Evolutionary conservation across 2,797 vertebrate genomes (phyloP), one percentile per base, ranked within the genome.

Genomic region (Enteromius anoplus): DNA sequence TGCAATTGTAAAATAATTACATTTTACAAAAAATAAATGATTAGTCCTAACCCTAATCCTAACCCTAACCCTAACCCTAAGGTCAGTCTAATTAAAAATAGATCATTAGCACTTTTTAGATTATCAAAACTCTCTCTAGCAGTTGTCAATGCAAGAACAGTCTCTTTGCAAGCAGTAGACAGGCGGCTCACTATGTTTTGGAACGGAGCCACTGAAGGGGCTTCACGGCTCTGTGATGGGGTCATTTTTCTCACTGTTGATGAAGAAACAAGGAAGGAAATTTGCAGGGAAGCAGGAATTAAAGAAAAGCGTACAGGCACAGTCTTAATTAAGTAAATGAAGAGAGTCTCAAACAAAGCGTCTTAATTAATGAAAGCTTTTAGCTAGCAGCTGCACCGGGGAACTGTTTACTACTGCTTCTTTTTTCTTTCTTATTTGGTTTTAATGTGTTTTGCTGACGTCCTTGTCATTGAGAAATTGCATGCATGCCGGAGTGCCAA

Each of bases 271-370:
- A 77, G 75, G 85, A 89, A 80, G 84, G 86, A 82, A 55, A 78
- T 89, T 90, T 88, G 65, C 85, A 78, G 82, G 87, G 80, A 85
- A 88, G 82, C 88, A 86, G 85, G 88, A 88, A 86, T 87, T 80
- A 84, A 86, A 86, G 71, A 66, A 86, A 88, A 88, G 85, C 85
- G 87, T 87, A 91, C 88, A 91, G 90, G 89, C 89, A 90, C 89
- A 90, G 88, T 87, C 90, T 88, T 90, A 90, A 91, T 92, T 91
- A 91, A 89, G 89, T 88, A 88, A 90, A 91, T 88, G 89, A 92
- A 89, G 88, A 90, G 88, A 89, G 75, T 64, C 26, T 75, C 53
- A 82, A 90, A 88, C 87, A 87, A 89, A 89, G 86, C 87, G 87
- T 91, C 88, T 89, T 90, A 89, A 87, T 87, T 87, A 88, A 88